Evolutionary conservation across 2,888 invertebrate genomes (phyloP).

Genomic region (Malacosoma neustria): DNA sequence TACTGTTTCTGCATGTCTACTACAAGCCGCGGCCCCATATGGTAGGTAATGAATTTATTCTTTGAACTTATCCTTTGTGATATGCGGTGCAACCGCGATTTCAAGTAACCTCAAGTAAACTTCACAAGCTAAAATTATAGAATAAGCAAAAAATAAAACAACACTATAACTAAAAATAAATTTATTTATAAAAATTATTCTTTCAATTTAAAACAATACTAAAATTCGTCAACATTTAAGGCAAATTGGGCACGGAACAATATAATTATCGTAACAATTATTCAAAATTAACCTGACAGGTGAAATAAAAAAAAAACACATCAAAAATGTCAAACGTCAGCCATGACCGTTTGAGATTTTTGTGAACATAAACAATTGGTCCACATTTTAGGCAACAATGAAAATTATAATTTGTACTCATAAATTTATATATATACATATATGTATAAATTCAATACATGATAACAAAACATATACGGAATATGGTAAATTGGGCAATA

Average conservation of each 20-base stretch:
- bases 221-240: slow-evolving; percentile 22
- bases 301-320: too few species aligned
- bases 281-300: too few species aligned
- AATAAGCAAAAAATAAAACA: slow-evolving; percentile 15
- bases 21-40: too few species aligned
- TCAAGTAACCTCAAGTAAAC: too few species aligned
- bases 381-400: slow-evolving; percentile 18
- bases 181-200: background rate
- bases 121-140: too few species aligned
- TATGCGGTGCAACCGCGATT: too few species aligned
- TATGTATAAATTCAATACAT: slow-evolving; percentile 7
- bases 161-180: background rate
- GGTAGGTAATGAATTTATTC: too few species aligned
- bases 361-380: slow-evolving; percentile 34
- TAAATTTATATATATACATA: slow-evolving; percentile 15
- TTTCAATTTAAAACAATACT: background rate
- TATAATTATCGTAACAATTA: slow-evolving; percentile 2
- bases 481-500: slow-evolving; percentile 9
- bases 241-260: too few species aligned
- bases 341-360: slow-evolving; percentile 65
- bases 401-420: slow-evolving; percentile 12
- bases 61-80: too few species aligned
- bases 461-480: slow-evolving; percentile 6
- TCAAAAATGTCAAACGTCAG: slow-evolving; percentile 69
- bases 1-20: too few species aligned